Percentiles rank a stretch among this genome's conserved stretches.
Conservation (phyloP, 2,888 invertebrate genomes). For the Idaea dimidiata region DNA sequence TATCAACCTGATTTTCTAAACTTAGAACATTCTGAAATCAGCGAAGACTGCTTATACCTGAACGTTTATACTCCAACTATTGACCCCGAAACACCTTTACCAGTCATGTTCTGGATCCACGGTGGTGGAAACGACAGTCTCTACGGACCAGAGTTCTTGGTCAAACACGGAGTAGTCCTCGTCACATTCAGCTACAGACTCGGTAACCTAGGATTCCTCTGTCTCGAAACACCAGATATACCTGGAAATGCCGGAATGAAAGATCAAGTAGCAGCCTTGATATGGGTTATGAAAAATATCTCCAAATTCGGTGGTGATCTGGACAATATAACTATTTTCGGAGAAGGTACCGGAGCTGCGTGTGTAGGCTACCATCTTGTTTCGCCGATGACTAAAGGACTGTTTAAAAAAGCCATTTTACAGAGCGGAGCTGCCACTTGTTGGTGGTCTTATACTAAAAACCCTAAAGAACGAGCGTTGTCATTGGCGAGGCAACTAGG, state of each 20-base stretch:
- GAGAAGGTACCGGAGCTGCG: constrained; percentile 52
- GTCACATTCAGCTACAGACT: constrained; percentile 49
- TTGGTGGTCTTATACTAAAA: constrained; percentile 72
- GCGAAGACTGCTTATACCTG: constrained; percentile 55
- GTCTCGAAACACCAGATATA: constrained; percentile 41
- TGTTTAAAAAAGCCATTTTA: constrained; percentile 75
- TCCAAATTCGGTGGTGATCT: constrained; percentile 49
- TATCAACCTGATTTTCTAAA: constrained; percentile 36
- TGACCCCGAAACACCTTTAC: constrained; percentile 31
- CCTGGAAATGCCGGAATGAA: constrained; percentile 52
- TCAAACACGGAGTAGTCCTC: constrained; percentile 39
- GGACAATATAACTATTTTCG: constrained; percentile 48
- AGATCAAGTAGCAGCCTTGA: constrained; percentile 48
- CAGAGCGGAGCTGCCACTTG: constrained; percentile 84
- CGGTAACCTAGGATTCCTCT: constrained; percentile 44
- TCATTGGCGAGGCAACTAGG: constrained; percentile 43
- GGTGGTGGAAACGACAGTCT: constrained; percentile 42
- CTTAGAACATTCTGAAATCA: constrained; percentile 30
- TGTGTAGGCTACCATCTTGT: constrained; percentile 43
- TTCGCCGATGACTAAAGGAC: constrained; percentile 55
- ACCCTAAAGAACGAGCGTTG: constrained; percentile 68
- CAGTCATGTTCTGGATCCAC: constrained; percentile 53
- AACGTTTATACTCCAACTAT: constrained; percentile 51
- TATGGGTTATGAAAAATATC: constrained; percentile 50
- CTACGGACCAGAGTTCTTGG: constrained; percentile 43